Evolutionary conservation across 2,888 invertebrate genomes (phyloP).

Genomic region (Plemyria rubiginata): DNA sequence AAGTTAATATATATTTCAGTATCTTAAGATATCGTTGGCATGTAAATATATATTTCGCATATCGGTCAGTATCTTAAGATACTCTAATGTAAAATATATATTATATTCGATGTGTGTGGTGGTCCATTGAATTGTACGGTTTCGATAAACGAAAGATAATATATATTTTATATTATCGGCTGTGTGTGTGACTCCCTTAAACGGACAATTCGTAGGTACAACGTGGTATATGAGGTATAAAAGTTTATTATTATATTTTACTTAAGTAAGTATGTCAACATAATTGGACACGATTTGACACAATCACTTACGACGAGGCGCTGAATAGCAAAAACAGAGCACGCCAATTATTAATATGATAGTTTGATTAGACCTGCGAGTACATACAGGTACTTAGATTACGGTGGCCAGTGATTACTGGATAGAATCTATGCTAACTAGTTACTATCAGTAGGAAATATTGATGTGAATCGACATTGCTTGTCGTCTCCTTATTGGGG

Average conservation of each 20-base stretch:
- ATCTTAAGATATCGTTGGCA: too few relatives aligned
- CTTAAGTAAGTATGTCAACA: not conserved
- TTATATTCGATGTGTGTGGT: too few relatives aligned
- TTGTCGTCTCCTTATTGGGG: not conserved
- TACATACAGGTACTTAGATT: conserved; percentile 1
- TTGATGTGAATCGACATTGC: not conserved
- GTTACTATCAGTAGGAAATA: not conserved
- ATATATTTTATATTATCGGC: too few relatives aligned
- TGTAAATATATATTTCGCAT: too few relatives aligned
- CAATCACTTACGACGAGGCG: not conserved
- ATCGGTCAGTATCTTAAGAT: too few relatives aligned
- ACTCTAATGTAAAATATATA: too few relatives aligned
- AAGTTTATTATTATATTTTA: not conserved
- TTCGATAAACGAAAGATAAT: too few relatives aligned
- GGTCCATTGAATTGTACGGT: too few relatives aligned
- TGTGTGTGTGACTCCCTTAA: too few relatives aligned
- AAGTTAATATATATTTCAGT: too few relatives aligned
- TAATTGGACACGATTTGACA: not conserved
- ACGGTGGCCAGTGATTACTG: conserved; percentile 8
- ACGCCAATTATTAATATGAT: conserved; percentile 10
- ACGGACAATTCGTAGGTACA: too few relatives aligned
- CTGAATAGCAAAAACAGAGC: conserved; percentile 1
- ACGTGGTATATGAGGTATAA: not conserved
- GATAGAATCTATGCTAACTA: conserved; percentile 5
- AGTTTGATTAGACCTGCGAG: conserved; percentile 5